These are phyloP conservation scores for Escarpia spicata DNA, from an alignment of 2,888 invertebrate species.

Conservation along the genomic window DNA sequence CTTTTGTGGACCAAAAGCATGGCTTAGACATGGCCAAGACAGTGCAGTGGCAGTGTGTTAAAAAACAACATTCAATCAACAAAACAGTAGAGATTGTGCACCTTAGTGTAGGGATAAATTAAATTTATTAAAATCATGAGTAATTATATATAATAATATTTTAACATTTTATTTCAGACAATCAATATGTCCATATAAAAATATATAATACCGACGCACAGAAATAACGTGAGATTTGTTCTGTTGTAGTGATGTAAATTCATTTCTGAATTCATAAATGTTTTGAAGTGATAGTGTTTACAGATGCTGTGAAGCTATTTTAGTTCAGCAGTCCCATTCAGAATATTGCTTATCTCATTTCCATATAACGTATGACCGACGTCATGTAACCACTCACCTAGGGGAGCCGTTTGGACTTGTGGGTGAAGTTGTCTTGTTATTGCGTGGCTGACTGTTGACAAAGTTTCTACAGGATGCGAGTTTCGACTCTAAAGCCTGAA, in stretches of 20 bases:
- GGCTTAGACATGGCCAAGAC: neutral
- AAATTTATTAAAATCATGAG: neutral
- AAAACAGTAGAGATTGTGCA: neutral
- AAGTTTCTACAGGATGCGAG: constrained; percentile 72
- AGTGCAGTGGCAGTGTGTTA: neutral
- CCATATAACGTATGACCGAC: neutral
- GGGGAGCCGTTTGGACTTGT: constrained; percentile 40
- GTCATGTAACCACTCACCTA: constrained; percentile 30
- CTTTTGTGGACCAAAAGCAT: neutral
- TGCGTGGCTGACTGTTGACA: constrained; percentile 51
- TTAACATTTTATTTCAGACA: neutral
- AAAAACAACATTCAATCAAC: neutral
- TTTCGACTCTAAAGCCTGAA: constrained; percentile 78
- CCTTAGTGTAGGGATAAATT: neutral
- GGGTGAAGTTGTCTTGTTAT: constrained; percentile 30
- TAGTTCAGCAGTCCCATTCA: neutral
- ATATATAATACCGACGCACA: too few relatives aligned
- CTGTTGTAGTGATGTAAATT: too few relatives aligned
- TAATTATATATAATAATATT: neutral
- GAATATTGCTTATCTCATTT: neutral
- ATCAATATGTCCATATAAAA: neutral
- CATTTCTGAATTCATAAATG: too few relatives aligned
- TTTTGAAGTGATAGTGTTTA: too few relatives aligned
- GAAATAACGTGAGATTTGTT: too few relatives aligned
- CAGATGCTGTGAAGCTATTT: too few relatives aligned